phyloP scores from a whole-genome alignment of 2,113 vertebrate species.

The Talpa occidentalis region DNA sequence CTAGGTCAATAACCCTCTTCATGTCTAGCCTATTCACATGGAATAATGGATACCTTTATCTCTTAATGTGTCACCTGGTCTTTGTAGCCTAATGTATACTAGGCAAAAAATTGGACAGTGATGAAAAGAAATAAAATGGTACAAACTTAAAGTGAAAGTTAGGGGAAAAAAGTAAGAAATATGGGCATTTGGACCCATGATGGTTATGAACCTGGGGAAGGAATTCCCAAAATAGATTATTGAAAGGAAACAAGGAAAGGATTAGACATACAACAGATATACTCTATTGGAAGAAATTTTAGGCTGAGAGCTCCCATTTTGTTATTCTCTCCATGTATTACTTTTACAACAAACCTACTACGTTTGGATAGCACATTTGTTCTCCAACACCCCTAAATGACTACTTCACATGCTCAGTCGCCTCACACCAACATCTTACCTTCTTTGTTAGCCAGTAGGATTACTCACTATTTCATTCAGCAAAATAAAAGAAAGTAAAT shows the following conservation, averaged over 20 bases:
- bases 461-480: neutral
- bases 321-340: neutral
- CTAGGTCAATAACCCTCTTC: neutral
- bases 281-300: neutral
- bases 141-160: neutral
- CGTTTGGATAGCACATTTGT: neutral
- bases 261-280: neutral
- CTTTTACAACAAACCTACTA: neutral
- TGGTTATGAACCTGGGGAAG: neutral
- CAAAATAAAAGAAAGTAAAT: neutral
- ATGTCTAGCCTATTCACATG: neutral
- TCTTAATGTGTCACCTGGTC: neutral
- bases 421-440: neutral
- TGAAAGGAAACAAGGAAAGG: neutral
- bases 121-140: neutral
- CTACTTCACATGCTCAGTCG: neutral
- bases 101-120: neutral
- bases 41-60: neutral
- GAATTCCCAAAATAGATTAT: neutral
- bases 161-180: neutral
- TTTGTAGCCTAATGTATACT: neutral
- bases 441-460: neutral
- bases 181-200: neutral
- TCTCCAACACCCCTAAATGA: neutral
- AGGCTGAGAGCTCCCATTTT: neutral